Evolutionary conservation across 2,888 invertebrate genomes (phyloP).

Genomic region (Drosophila quinaria): DNA sequence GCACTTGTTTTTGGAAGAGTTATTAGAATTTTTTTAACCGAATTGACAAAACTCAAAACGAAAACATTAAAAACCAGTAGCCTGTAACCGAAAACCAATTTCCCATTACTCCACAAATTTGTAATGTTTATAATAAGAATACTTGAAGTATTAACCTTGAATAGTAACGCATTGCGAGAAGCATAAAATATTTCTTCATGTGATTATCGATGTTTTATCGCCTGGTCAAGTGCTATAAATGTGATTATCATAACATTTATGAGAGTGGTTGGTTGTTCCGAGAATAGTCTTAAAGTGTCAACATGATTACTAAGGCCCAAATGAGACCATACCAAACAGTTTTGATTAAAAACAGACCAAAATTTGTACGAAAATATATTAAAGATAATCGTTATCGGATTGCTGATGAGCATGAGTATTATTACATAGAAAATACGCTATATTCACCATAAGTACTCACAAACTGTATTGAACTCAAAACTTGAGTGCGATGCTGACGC

Average conservation of each 20-base stretch:
- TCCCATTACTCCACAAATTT: neutral
- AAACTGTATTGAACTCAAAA: conserved; percentile 11
- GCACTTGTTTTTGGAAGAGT: no score
- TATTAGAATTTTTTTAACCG: no score
- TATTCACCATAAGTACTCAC: conserved; percentile 16
- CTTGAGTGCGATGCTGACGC: conserved; percentile 58
- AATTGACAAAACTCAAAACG: no score
- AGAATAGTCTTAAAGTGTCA: conserved; percentile 25
- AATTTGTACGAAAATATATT: conserved; percentile 34
- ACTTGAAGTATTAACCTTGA: neutral
- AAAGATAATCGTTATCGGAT: conserved; percentile 46
- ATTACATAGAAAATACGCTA: conserved; percentile 17
- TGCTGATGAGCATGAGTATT: conserved; percentile 16
- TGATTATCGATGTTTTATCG: conserved; percentile 2
- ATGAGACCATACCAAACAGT: neutral
- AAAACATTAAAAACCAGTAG: no score
- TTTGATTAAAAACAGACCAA: neutral
- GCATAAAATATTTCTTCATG: conserved; percentile 1
- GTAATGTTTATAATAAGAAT: neutral
- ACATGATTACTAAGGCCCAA: conserved; percentile 24
- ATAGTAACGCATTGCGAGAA: neutral
- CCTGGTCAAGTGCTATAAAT: conserved; percentile 7
- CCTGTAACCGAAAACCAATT: no score
- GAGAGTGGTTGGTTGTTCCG: conserved; percentile 9
- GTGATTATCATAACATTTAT: conserved; percentile 10